Base-by-base conservation (phyloP, 2,113 vertebrate species). In the Spheniscus mendiculus region DNA sequence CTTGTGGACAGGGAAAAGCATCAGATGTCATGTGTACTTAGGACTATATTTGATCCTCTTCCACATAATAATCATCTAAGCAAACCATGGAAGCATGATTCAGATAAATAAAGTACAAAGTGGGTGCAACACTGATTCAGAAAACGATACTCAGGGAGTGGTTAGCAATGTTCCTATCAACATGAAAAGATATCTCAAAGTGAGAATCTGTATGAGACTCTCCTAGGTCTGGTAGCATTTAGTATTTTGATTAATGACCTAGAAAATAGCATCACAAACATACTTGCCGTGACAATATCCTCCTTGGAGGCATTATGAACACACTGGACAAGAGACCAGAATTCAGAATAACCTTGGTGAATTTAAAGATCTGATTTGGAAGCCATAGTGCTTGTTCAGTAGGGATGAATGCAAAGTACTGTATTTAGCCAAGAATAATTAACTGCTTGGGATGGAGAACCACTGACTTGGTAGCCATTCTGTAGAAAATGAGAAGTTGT, bases 1-100 rank as follows among this genome's bases (percentile, higher is more conserved):
- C 91, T 95, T 71, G 50, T 89, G 89, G 80, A 92, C 72, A 84
- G 72, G 73, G 40, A 84, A 94, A 93, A 91, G 69, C 65, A 95
- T 87, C 77, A 94, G 32, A 89, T 91, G 83, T 81, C 83, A 38
- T 55, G 49, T 63, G 67, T 78, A 49, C 65, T 92, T 78, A 55
- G 47, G 55, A 71, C 52, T 70, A 59, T 22, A 93, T 92, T 70
- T 94, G 67, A 94, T 86, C 55, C 50, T 87, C 69, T 92, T 92
- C 59, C 47, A 58, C 26, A 6, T 47, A 67, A 83, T n/a, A 81
- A 87, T 81, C 89, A 92, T 65, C 45, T 78, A 81, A 81, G 55
- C 20, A 81, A 94, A 63, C 52, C 65, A 87, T 4, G 19, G 67
- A 59, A 58, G 55, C 38, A 62, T 19, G 42, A 59, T 78, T 66